Base-by-base conservation (phyloP, 2,888 invertebrate genomes). In the Hydropsyche betteni region DNA sequence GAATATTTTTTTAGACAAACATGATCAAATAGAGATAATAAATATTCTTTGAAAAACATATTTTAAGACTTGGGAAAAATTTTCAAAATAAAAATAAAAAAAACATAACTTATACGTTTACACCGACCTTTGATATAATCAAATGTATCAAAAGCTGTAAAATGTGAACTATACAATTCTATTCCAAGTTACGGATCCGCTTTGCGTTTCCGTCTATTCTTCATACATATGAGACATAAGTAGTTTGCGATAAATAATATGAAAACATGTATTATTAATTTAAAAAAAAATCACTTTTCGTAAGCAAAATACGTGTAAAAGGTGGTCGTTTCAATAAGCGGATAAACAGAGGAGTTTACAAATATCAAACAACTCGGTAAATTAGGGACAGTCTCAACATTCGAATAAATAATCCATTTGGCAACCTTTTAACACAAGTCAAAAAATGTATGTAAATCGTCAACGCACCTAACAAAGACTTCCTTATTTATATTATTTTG, bases 21-120 rank as follows among this genome's bases (percentile, higher is more conserved):
- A 8, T 44, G 44, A 8, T 44, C 44, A 44, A 44, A 44, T 44
- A 44, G 44, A 44, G 6, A 44, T 44, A 44, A 44, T 44, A 44
- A 8, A 44, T 10, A 44, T 44, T 10, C 44, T 44, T 55, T 24
- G n/a, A 55, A 55, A 55, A 16, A 5, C 14, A 55, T 55, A 55
- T 55, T 55, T n/a, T 6, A 55, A 12, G 52, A 52, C 52, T 52
- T 52, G 10, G 10, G 52, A n/a, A 55, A 14, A 55, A 55, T 55
- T 6, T 55, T 55, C 24, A n/a, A 4, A 53, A 70, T 52, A n/a
- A 74, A 33, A 58, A 53, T 38, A 34, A 75, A 34, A n/a, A 74
- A 53, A 64, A 24, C 34, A 51, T 74, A 74, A 68, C 4, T 12
- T 4, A n/a, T 55, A 55, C 24, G 24, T 55, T 16, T 55, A 7